These are phyloP conservation scores for Rhagoletis pomonella DNA, from an alignment of 1,140 invertebrate species.

Conservation along the genomic window DNA sequence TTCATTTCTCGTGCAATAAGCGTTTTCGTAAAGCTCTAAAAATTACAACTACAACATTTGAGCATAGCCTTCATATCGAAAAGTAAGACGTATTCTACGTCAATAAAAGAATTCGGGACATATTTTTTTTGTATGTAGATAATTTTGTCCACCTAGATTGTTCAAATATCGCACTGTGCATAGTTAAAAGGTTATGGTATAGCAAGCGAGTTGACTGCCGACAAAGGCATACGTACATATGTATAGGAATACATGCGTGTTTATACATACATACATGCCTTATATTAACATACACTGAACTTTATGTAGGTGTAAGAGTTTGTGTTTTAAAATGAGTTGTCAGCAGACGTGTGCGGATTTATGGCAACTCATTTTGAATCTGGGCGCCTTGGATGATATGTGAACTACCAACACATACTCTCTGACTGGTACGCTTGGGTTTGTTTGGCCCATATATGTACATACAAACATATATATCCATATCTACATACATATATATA, in stretches of 20 bases:
- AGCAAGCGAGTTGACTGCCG: background rate
- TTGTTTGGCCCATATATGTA: background rate
- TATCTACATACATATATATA: background rate
- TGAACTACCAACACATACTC: background rate
- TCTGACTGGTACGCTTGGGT: too few species aligned
- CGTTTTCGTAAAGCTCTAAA: too few species aligned
- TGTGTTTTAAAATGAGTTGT: slow-evolving; percentile 35
- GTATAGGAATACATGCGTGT: background rate
- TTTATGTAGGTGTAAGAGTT: background rate
- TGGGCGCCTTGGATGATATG: background rate
- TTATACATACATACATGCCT: background rate
- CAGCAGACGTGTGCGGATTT: slow-evolving; percentile 15
- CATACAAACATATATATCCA: background rate
- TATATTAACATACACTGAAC: background rate
- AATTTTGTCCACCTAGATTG: too few species aligned
- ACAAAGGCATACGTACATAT: background rate
- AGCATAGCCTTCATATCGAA: too few species aligned
- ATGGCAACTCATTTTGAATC: slow-evolving; percentile 47
- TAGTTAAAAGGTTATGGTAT: background rate
- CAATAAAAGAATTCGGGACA: too few species aligned
- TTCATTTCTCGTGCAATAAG: too few species aligned
- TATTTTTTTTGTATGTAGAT: too few species aligned
- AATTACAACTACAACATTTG: too few species aligned
- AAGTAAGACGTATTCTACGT: too few species aligned
- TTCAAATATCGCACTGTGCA: too few species aligned